Percentiles rank a stretch among this genome's conserved stretches.
phyloP scores from a whole-genome alignment of 1,140 invertebrate species.

The Cherax quadricarinatus region DNA sequence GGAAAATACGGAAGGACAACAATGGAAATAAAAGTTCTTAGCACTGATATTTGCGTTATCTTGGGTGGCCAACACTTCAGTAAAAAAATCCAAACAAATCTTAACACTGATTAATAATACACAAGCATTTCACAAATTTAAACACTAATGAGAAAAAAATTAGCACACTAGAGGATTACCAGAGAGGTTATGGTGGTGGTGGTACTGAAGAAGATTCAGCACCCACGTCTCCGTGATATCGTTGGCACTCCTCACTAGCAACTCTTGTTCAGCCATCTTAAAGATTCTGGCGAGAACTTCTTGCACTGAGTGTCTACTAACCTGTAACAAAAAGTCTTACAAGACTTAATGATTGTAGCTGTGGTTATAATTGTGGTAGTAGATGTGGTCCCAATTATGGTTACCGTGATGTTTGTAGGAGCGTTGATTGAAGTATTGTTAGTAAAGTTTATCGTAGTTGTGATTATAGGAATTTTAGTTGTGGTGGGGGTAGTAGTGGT shows the following conservation, averaged over 20 bases:
- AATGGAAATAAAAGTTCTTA: no score
- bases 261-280: neutral
- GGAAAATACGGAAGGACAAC: no score
- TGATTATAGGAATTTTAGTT: neutral
- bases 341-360: neutral
- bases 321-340: neutral
- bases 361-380: neutral
- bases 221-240: conserved; percentile 14
- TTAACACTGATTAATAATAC: no score
- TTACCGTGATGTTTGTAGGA: neutral
- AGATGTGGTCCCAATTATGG: neutral
- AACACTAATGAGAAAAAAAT: no score
- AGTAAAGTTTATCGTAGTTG: no score
- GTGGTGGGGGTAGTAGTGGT: neutral
- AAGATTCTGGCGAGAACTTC: neutral
- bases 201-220: neutral
- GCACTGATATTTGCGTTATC: no score
- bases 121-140: no score
- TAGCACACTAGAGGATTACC: no score
- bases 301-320: neutral
- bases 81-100: no score
- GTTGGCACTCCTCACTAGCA: neutral
- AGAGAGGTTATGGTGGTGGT: neutral
- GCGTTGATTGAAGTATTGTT: neutral
- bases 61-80: no score